Conservation (phyloP, 2,113 vertebrate genomes). For the Neopipo cinnamomea region DNA sequence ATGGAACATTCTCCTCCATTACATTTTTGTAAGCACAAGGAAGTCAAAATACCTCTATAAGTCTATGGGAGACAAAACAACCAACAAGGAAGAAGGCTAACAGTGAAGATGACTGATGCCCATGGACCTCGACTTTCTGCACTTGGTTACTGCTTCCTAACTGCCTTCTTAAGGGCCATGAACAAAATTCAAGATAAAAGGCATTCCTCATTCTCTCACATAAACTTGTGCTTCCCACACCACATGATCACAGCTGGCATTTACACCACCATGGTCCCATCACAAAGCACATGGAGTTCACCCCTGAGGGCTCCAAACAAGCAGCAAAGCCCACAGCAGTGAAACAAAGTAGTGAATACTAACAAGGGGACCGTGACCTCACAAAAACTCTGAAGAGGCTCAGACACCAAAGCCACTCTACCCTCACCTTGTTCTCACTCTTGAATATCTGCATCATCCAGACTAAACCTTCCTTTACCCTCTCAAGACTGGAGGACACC, state of each 20-base stretch:
- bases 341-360: background rate
- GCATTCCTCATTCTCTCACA: background rate
- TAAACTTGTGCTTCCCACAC: background rate
- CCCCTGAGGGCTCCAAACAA: background rate
- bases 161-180: background rate
- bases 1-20: background rate
- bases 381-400: background rate
- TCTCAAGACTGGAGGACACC: background rate
- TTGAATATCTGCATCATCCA: background rate
- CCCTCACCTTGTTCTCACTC: background rate
- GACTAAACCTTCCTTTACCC: background rate
- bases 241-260: background rate
- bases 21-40: background rate
- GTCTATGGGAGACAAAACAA: background rate
- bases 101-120: too few species aligned
- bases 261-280: background rate
- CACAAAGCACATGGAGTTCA: background rate
- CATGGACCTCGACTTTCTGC: background rate
- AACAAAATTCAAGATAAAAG: background rate
- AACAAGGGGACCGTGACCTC: background rate
- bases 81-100: background rate
- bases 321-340: background rate
- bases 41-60: background rate
- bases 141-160: background rate
- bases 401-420: background rate